Conservation (phyloP, 92 coral and sea anemone genomes). For the Pocillopora meandrina region DNA sequence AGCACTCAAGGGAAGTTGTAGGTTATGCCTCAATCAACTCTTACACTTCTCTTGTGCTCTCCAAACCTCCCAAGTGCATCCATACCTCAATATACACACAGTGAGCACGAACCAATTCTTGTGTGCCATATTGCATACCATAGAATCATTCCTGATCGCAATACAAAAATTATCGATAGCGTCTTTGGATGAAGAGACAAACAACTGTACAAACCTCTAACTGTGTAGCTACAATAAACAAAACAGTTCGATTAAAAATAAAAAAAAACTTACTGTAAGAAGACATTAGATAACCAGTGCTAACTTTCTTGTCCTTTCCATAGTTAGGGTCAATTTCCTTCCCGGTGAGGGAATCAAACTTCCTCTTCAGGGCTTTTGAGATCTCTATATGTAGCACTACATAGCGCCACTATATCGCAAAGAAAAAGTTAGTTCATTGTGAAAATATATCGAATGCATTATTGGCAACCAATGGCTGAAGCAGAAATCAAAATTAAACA, state of each 20-base stretch:
- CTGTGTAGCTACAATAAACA: not conserved
- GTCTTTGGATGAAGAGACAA: not conserved
- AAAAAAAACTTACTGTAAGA: constrained; percentile 80
- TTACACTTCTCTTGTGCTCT: too few species aligned
- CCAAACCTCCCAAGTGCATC: too few species aligned
- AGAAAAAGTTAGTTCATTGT: not conserved
- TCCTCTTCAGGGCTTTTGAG: constrained; percentile 72
- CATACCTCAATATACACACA: too few species aligned
- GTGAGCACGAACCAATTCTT: too few species aligned
- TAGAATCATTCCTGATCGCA: too few species aligned
- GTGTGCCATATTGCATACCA: too few species aligned
- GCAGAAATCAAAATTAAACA: not conserved
- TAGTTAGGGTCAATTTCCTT: constrained; percentile 91
- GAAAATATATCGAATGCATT: not conserved
- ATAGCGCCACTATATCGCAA: constrained; percentile 74
- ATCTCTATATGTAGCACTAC: constrained; percentile 80
- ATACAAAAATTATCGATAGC: too few species aligned
- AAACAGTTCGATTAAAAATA: not conserved
- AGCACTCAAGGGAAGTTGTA: too few species aligned
- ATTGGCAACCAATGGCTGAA: not conserved
- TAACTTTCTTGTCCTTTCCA: constrained; percentile 90
- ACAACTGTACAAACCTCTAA: not conserved
- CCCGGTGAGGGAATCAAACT: constrained; percentile 71
- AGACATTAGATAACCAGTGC: constrained; percentile 91
- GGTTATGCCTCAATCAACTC: too few species aligned